Evolutionary conservation across 2,113 vertebrate genomes (phyloP), one percentile per base, ranked within the genome.

Genomic region (Platichthys stellatus): DNA sequence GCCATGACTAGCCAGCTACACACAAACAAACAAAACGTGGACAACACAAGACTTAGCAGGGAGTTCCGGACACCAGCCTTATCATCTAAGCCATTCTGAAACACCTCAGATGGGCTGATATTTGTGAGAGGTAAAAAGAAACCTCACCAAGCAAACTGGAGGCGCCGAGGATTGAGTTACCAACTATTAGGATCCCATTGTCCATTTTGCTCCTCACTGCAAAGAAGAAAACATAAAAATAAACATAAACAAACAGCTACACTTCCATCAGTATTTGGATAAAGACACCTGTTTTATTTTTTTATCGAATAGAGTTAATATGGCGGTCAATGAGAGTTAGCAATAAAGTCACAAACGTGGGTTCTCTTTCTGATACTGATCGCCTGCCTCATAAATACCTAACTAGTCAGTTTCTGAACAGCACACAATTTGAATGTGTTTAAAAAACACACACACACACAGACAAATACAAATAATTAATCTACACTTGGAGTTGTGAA

Each of bases 401-500:
- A 10, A 38, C 38, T 11, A 38, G 8, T 9, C 9, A 40, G 38
- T 2, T 40, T 40, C 38, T 40, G 10, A 2, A 40, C 8, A 40
- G 38, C 38, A 40, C 38, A 40, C 10, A 2, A 2, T 11, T 40
- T 11, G 4, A 17, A 47, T 28, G 26, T 28, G 26, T 28, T 28
- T 28, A 28, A 28, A 28, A 28, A 5, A 28, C 23, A 23, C 23
- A 23, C 28, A 28, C 28, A 28, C 43, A 14, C 17, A 51, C 49
- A 20, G 4, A 8, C 49, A 51, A 51, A 20, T 8, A 51, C 18
- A 23, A 23, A 1, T 23, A 23, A 23, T 23, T 23, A 23, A 23
- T 23, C 23, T 23, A 23, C 23, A 26, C 35, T 14, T 63, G n/a
- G 23, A 21, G 51, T 80, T 70, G 59, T 53, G 53, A 73, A 26